These are phyloP conservation scores for Indri indri DNA, from an alignment of 2,113 vertebrate genomes.

Conservation along the genomic window DNA sequence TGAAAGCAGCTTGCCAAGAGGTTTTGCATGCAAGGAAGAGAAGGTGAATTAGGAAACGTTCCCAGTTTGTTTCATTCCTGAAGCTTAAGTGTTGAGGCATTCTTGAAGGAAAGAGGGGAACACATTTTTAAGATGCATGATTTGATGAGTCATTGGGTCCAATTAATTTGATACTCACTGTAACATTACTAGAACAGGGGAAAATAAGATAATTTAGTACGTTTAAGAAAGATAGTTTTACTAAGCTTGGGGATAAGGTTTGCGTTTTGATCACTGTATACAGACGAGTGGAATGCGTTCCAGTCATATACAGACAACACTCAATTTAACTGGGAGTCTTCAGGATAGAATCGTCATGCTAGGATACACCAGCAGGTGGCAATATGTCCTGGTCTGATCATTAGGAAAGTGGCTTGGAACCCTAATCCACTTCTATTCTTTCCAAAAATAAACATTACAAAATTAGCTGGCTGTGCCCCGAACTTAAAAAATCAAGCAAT, in stretches of 20 bases:
- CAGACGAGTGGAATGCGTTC: not conserved
- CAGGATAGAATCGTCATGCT: constrained; percentile 25
- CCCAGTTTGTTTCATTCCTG: constrained; percentile 69
- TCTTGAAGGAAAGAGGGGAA: constrained; percentile 52
- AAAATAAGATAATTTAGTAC: not conserved
- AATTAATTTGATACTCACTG: constrained; percentile 3
- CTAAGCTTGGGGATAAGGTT: not conserved
- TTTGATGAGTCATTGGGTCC: constrained; percentile 60
- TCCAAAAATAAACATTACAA: constrained; percentile 47
- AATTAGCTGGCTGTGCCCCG: constrained; percentile 66
- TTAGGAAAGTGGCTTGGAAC: constrained; percentile 56
- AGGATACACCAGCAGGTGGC: constrained; percentile 81
- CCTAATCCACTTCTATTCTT: constrained; percentile 62
- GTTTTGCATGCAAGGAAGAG: constrained; percentile 78
- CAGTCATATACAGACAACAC: not conserved
- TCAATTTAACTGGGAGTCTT: not conserved
- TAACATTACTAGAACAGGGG: not conserved
- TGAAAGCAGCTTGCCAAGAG: constrained; percentile 71
- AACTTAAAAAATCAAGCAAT: constrained; percentile 56
- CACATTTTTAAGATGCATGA: constrained; percentile 56
- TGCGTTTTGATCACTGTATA: not conserved
- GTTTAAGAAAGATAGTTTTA: not conserved
- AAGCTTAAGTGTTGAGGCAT: constrained; percentile 56
- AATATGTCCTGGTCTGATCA: constrained; percentile 72
- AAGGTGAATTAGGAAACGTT: constrained; percentile 71